These are phyloP conservation scores for Mesocentrotus franciscanus DNA, from an alignment of 53 echinoderm and acorn worm species.

Conservation along the genomic window DNA sequence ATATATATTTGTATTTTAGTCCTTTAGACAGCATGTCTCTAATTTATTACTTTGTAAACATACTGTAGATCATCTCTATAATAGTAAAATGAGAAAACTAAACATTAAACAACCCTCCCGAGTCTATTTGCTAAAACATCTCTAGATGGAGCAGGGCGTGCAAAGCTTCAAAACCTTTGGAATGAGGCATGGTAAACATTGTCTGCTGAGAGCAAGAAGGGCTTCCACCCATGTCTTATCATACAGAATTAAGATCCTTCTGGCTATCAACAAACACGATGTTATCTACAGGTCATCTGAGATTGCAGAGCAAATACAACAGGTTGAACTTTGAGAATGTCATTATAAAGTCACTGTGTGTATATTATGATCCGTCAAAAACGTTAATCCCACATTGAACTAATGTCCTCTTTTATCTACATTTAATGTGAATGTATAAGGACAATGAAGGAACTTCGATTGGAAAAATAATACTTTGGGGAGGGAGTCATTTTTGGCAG, in stretches of 20 bases:
- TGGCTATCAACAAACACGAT: background rate
- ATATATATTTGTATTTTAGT: background rate
- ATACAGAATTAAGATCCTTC: too few relatives aligned
- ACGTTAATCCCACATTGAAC: background rate
- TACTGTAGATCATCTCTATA: background rate
- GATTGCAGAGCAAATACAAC: background rate
- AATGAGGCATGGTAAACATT: too few relatives aligned
- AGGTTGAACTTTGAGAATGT: background rate
- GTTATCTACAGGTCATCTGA: background rate
- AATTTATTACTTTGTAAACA: background rate
- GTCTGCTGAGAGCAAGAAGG: too few relatives aligned
- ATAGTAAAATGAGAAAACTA: background rate
- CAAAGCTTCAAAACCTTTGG: too few relatives aligned
- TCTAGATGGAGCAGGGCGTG: too few relatives aligned
- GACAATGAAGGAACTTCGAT: background rate
- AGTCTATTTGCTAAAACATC: background rate
- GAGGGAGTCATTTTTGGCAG: background rate
- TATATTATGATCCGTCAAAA: background rate
- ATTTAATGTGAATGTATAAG: background rate
- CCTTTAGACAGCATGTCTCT: background rate
- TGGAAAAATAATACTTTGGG: background rate
- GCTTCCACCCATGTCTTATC: too few relatives aligned
- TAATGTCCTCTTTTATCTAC: background rate
- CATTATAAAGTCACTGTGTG: background rate
- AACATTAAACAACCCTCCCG: background rate